These are phyloP conservation scores for Rhineura floridana DNA, from an alignment of 2,113 vertebrate species.

Conservation along the genomic window DNA sequence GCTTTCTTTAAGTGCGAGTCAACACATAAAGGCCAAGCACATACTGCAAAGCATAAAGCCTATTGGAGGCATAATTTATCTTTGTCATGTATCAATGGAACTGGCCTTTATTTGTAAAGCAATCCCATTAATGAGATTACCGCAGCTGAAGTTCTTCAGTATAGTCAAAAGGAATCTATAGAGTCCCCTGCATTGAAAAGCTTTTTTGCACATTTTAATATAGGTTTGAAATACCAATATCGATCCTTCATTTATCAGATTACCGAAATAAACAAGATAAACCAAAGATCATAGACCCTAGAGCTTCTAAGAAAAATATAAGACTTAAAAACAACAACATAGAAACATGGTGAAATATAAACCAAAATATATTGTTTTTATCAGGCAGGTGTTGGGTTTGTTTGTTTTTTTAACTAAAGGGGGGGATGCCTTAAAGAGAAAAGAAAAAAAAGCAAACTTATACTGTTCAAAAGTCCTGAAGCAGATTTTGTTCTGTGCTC, in stretches of 20 bases:
- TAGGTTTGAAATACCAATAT: constrained; percentile 44
- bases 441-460: not conserved
- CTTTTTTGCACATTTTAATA: constrained; percentile 44
- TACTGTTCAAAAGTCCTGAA: constrained; percentile 55
- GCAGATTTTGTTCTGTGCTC: constrained; percentile 55
- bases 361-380: not conserved
- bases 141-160: constrained; percentile 50
- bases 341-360: constrained; percentile 3
- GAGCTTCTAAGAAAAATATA: not conserved
- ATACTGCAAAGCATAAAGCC: constrained; percentile 42
- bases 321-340: constrained; percentile 18
- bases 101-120: constrained; percentile 75
- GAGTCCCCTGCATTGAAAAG: not conserved
- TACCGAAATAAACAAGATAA: constrained; percentile 29
- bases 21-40: constrained; percentile 63
- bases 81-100: constrained; percentile 66
- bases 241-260: constrained; percentile 59
- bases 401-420: constrained; percentile 42
- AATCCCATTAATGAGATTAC: constrained; percentile 70
- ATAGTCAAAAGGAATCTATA: constrained; percentile 41
- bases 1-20: constrained; percentile 10
- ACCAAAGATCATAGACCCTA: not conserved
- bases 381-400: too few relatives aligned
- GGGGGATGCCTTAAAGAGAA: not conserved
- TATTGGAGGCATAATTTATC: constrained; percentile 63